Evolutionary conservation across 2,888 invertebrate species (phyloP).

Genomic region (Petrolisthes cinctipes): DNA sequence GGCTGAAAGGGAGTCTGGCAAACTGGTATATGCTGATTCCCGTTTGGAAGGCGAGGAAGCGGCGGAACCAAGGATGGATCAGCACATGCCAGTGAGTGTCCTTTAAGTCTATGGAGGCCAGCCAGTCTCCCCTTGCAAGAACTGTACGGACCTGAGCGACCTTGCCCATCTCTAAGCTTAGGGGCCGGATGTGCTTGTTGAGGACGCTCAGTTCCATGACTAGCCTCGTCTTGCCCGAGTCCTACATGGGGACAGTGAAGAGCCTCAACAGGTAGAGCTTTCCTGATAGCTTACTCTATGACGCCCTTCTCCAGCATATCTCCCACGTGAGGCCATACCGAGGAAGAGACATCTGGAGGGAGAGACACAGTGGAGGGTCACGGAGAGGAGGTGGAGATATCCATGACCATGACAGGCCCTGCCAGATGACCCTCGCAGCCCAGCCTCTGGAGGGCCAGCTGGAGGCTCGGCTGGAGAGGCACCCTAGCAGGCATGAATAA

Average conservation of each 20-base stretch:
- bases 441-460: neutral
- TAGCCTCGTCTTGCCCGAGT: no score
- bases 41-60: no score
- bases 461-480: constrained; percentile 7
- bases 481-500: neutral
- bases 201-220: no score
- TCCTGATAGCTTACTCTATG: neutral
- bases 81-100: no score
- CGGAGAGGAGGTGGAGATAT: neutral
- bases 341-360: no score
- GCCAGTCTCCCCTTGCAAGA: neutral
- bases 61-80: neutral
- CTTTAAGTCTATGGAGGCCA: neutral
- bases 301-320: neutral
- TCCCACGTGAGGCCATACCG: neutral
- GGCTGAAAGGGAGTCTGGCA: no score
- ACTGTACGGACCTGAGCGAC: no score
- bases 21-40: no score
- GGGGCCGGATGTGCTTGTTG: neutral
- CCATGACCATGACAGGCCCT: neutral
- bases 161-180: no score
- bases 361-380: neutral
- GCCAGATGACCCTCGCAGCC: neutral
- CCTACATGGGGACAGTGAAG: neutral
- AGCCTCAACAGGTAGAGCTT: neutral